These are phyloP conservation scores for Netelia melanura DNA, from an alignment of 2,888 invertebrate species.

Conservation along the genomic window DNA sequence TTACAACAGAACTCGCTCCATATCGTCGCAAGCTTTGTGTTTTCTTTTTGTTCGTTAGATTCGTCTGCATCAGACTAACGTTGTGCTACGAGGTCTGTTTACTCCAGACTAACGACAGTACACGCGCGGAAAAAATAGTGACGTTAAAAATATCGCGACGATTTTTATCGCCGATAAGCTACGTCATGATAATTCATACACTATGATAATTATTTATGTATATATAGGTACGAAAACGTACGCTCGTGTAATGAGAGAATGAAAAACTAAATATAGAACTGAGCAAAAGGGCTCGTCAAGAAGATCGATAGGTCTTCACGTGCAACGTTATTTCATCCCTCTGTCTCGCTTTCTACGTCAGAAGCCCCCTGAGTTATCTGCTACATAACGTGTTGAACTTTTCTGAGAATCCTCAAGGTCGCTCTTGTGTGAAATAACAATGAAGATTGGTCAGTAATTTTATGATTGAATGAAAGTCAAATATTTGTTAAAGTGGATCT, in stretches of 20 bases:
- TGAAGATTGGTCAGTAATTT: background rate
- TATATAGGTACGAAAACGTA: background rate
- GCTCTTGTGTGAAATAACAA: background rate
- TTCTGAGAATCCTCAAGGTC: background rate
- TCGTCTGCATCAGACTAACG: background rate
- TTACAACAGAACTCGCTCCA: background rate
- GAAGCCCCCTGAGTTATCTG: background rate
- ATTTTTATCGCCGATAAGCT: conserved; percentile 20
- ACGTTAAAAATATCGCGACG: conserved; percentile 30
- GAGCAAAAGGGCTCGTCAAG: conserved; percentile 38
- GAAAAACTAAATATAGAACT: conserved; percentile 36
- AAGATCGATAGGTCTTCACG: conserved; percentile 46
- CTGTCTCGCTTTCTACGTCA: background rate
- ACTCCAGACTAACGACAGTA: conserved; percentile 25
- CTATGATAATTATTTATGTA: background rate
- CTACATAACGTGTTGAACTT: background rate
- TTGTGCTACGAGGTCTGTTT: conserved; percentile 1
- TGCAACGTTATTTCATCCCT: background rate
- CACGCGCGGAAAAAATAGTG: background rate
- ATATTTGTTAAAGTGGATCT: too few species aligned
- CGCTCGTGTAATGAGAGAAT: conserved; percentile 1
- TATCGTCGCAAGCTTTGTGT: background rate
- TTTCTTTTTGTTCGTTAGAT: conserved; percentile 10
- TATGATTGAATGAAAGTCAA: background rate
- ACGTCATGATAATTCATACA: conserved; percentile 5